Base-by-base conservation (phyloP, 2,113 vertebrate species). In the Sporophila hypoxantha region DNA sequence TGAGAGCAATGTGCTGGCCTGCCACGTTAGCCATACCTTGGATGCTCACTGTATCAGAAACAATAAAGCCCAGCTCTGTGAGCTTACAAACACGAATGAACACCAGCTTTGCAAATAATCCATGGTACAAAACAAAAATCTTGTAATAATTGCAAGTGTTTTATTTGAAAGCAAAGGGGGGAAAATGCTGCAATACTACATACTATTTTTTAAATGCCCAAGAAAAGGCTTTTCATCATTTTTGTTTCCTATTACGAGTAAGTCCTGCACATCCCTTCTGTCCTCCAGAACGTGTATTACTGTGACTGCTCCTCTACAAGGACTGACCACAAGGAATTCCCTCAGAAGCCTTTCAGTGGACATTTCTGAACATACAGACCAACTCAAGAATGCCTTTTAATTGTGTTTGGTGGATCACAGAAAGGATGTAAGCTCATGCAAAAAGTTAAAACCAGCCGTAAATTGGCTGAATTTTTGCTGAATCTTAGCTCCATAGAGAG, bases 41-140 rank as follows among this genome's bases (percentile, higher is more conserved):
- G 75, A 74, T 93, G 84, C 61, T 93, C 85, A 82, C 57, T 61
- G 3, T 10, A 92, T 93, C 93, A 92, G 85, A 94, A 94, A 93
- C 53, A 91, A 93, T 93, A 90, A 95, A 85, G 76, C 61, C 73
- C 56, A 75, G 65, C 77, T 57, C 47, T 11, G 49, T 25, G 26
- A 92, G 65, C 49, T 67, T 55, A 56, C 57, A 94, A 93, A 93
- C 2, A 0, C 1, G 1, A 90, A 64, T 1, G 8, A 92, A 91
- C 76, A 87, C 9, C 62, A 87, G 52, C 47, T 85, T 44, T 75
- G 68, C 69, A 75, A 90, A 75, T 41, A 56, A 74, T 57, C 46
- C 0, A 0, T 13, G 21, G 32, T 49, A 67, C 16, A 57, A 60
- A 84, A 8, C 12, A 69, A 74, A 57, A n/a, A 8, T 37, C 39